A percentile compares a stretch with the other conserved stretches of the same genome.
Conservation (phyloP, 2,888 invertebrate genomes). For the Thereva nobilitata region DNA sequence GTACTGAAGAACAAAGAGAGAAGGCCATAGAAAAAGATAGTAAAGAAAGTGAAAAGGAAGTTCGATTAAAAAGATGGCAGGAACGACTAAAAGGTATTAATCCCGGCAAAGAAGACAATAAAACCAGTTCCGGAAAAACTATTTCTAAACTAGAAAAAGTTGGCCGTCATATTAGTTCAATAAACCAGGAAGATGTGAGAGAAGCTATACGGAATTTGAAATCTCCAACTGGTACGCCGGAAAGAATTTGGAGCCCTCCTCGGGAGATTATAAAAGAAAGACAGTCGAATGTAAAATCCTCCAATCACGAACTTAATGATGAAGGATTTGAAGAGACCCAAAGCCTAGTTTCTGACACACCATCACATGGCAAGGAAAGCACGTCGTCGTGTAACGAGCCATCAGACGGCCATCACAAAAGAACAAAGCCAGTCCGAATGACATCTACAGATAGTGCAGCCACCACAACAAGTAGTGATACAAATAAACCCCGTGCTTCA, state of each 20-base stretch:
- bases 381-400: constrained; percentile 77
- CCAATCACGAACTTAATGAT: constrained; percentile 71
- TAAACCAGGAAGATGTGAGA: constrained; percentile 72
- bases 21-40: constrained; percentile 6
- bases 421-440: constrained; percentile 44
- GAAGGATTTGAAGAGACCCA: constrained; percentile 92
- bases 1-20: neutral
- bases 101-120: constrained; percentile 57
- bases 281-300: constrained; percentile 48
- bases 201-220: constrained; percentile 69
- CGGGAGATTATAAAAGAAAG: constrained; percentile 50
- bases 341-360: constrained; percentile 82
- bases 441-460: constrained; percentile 59
- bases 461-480: constrained; percentile 54
- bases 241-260: constrained; percentile 65
- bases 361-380: constrained; percentile 71
- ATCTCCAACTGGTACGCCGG: constrained; percentile 65
- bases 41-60: constrained; percentile 62
- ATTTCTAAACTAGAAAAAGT: constrained; percentile 57
- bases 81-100: constrained; percentile 66
- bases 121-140: constrained; percentile 48
- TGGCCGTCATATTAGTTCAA: constrained; percentile 69
- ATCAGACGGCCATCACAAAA: constrained; percentile 52
- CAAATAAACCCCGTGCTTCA: constrained; percentile 48
- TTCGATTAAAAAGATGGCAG: constrained; percentile 71